These are phyloP conservation scores for Panurus biarmicus DNA, from an alignment of 2,113 vertebrate genomes.

Conservation along the genomic window DNA sequence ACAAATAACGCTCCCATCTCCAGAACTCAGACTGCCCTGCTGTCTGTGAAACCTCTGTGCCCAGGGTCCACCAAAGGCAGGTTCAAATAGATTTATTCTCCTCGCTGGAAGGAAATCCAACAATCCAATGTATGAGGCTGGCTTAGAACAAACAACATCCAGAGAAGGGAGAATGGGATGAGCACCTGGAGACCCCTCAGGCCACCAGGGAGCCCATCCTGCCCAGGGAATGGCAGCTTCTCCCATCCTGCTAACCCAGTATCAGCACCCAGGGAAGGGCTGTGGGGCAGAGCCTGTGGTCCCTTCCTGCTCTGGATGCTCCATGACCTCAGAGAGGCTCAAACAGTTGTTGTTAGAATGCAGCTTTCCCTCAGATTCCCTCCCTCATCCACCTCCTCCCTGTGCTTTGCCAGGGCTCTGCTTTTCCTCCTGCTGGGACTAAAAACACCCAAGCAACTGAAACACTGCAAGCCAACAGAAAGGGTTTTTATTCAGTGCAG, in stretches of 20 bases:
- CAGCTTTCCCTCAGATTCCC: not conserved
- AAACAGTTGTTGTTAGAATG: not conserved
- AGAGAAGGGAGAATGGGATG: not conserved
- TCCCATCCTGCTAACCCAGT: not conserved
- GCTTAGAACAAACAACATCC: not conserved
- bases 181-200: not conserved
- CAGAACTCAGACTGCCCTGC: not conserved
- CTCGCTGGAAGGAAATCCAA: not conserved
- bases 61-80: not conserved
- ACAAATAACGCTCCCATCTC: conserved; percentile 52
- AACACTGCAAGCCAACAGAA: not conserved
- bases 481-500: not conserved
- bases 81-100: not conserved
- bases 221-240: not conserved
- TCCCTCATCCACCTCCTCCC: not conserved
- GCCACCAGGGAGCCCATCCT: rapidly evolving
- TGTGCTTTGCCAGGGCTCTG: not conserved
- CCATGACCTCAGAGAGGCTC: rapidly evolving
- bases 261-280: not conserved
- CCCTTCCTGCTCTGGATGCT: not conserved
- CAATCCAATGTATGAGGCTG: not conserved
- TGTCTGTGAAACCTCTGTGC: not conserved
- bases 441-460: not conserved
- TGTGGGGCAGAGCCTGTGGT: not conserved
- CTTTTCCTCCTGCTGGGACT: not conserved